Evolutionary conservation across 2,113 vertebrate species (phyloP).

Genomic region (Pampusana beccarii): DNA sequence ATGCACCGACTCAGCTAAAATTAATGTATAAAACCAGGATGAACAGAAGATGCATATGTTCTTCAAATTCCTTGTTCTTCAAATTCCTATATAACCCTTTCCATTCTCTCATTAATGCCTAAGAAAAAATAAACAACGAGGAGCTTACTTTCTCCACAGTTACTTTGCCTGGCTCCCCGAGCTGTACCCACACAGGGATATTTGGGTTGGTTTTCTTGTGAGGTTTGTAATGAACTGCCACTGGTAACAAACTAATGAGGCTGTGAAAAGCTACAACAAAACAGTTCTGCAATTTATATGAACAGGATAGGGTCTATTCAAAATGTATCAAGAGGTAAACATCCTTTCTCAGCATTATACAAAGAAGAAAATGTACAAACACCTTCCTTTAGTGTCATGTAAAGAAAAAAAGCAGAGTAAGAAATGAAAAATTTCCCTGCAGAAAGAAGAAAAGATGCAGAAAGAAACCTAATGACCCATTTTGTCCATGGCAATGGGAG

Average conservation of each 20-base stretch:
- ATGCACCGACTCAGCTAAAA: not conserved
- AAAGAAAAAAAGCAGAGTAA: not conserved
- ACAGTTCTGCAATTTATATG: conserved; percentile 48
- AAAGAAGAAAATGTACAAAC: not conserved
- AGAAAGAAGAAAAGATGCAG: not conserved
- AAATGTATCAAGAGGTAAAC: not conserved
- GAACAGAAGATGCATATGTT: not conserved
- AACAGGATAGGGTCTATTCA: not conserved
- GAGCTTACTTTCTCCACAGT: not conserved
- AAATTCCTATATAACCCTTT: not conserved
- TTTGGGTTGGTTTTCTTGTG: conserved; percentile 24
- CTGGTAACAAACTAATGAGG: conserved; percentile 73
- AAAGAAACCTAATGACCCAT: not conserved
- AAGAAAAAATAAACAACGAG: not conserved
- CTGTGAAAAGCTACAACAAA: conserved; percentile 64
- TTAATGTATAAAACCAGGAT: not conserved
- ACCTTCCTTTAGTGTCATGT: not conserved
- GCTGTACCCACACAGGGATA: conserved; percentile 3
- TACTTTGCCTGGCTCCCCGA: conserved; percentile 30
- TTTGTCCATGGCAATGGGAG: not conserved
- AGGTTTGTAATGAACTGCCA: conserved; percentile 66
- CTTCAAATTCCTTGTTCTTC: not conserved
- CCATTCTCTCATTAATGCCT: not conserved
- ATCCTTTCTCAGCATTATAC: not conserved
- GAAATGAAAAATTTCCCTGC: not conserved